A percentile compares a stretch with the other conserved stretches of the same genome.
Conservation (phyloP, 1,140 invertebrate genomes). For the Drosophila neocordata region DNA sequence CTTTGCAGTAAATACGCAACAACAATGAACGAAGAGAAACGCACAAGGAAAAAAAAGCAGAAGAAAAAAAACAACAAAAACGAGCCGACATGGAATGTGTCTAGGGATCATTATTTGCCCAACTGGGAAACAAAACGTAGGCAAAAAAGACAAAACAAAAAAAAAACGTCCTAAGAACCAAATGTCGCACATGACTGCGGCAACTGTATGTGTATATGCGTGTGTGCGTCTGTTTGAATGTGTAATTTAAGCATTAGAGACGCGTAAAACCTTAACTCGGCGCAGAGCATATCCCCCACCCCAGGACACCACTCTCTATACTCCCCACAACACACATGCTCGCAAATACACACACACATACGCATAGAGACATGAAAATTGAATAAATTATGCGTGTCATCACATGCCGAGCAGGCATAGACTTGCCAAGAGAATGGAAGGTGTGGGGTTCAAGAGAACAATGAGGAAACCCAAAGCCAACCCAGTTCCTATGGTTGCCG, state of each 20-base stretch:
- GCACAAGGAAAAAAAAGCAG: conserved; percentile 17
- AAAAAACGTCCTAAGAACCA: conserved; percentile 60
- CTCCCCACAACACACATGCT: neutral
- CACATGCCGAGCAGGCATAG: conserved; percentile 53
- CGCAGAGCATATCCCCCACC: conserved; percentile 17
- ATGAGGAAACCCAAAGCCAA: conserved; percentile 13
- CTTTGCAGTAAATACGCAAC: conserved; percentile 78
- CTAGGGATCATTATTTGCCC: conserved; percentile 80
- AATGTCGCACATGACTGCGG: conserved; percentile 78
- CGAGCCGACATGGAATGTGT: conserved; percentile 42
- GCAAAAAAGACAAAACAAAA: conserved; percentile 72
- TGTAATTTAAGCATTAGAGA: conserved; percentile 81
- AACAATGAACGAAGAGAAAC: conserved; percentile 25
- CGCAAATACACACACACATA: conserved; percentile 15
- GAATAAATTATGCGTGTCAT: conserved; percentile 82
- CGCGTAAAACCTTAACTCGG: conserved; percentile 70
- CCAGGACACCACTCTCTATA: neutral
- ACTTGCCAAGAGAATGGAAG: neutral
- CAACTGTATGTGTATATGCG: conserved; percentile 37
- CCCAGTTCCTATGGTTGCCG: conserved; percentile 8
- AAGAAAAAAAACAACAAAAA: conserved; percentile 18
- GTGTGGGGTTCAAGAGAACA: neutral
- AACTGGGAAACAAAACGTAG: conserved; percentile 78
- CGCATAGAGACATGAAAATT: conserved; percentile 60
- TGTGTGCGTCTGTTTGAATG: conserved; percentile 62